These are phyloP conservation scores for Corynorhinus townsendii DNA, from an alignment of 2,113 vertebrate species.

Conservation along the genomic window DNA sequence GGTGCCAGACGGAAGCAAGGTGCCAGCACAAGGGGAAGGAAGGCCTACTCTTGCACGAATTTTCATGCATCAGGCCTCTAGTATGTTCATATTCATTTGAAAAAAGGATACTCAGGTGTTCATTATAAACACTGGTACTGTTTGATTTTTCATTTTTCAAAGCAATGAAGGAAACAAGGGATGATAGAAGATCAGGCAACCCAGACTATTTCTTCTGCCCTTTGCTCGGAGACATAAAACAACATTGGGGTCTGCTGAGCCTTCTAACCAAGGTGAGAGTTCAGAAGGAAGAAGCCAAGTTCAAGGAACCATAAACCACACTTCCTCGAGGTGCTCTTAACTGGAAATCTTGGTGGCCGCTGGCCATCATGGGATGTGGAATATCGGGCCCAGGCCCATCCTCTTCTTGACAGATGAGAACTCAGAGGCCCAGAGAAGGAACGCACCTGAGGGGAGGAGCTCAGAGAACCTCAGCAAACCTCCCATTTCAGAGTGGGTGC, in stretches of 20 bases:
- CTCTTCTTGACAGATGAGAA: no score
- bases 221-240: neutral
- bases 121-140: neutral
- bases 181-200: neutral
- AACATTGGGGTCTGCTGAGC: neutral
- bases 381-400: no score
- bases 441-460: no score
- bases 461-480: no score
- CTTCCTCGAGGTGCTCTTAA: neutral
- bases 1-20: no score
- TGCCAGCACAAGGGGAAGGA: no score
- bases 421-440: no score
- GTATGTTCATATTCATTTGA: neutral
- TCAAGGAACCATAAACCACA: neutral
- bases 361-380: neutral
- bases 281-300: neutral
- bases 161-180: neutral
- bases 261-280: neutral
- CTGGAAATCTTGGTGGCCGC: neutral
- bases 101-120: neutral
- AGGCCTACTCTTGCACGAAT: no score
- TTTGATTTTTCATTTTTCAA: neutral
- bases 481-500: no score
- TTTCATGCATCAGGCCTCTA: no score
- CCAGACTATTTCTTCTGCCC: neutral